These are phyloP conservation scores for Xiphorhynchus elegans DNA, from an alignment of 2,113 vertebrate species.

Conservation along the genomic window DNA sequence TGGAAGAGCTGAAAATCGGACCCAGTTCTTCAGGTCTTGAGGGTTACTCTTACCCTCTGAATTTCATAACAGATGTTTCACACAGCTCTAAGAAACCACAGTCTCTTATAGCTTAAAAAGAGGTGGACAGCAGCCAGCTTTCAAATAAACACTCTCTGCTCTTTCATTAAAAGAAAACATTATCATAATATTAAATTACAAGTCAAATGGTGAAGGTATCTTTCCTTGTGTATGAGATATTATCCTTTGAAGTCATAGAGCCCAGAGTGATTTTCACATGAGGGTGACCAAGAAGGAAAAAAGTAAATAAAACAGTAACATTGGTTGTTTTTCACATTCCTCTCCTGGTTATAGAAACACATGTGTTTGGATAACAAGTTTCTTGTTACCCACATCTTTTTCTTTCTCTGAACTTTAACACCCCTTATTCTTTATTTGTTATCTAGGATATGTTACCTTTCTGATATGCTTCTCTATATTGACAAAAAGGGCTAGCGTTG, in stretches of 20 bases:
- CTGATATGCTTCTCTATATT: neutral
- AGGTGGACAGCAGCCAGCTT: slow-evolving; percentile 34
- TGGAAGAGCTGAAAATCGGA: neutral
- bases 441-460: neutral
- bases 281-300: neutral
- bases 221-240: slow-evolving; percentile 27
- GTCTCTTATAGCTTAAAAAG: neutral
- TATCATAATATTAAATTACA: slow-evolving; percentile 59
- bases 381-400: neutral
- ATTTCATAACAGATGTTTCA: slow-evolving; percentile 12
- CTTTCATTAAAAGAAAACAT: slow-evolving; percentile 62
- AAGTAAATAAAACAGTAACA: slow-evolving; percentile 30
- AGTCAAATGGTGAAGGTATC: slow-evolving; percentile 42
- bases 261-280: slow-evolving; percentile 10
- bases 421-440: neutral
- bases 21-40: neutral
- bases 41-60: neutral
- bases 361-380: neutral
- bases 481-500: neutral
- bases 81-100: neutral
- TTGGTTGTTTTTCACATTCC: slow-evolving; percentile 31
- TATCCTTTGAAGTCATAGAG: slow-evolving; percentile 29
- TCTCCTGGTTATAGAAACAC: slow-evolving; percentile 30
- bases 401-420: neutral
- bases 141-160: slow-evolving; percentile 48